Evolutionary conservation across 2,113 vertebrate species (phyloP), one percentile per base, ranked within the genome.

Genomic region (Drymodes brunneopygia): DNA sequence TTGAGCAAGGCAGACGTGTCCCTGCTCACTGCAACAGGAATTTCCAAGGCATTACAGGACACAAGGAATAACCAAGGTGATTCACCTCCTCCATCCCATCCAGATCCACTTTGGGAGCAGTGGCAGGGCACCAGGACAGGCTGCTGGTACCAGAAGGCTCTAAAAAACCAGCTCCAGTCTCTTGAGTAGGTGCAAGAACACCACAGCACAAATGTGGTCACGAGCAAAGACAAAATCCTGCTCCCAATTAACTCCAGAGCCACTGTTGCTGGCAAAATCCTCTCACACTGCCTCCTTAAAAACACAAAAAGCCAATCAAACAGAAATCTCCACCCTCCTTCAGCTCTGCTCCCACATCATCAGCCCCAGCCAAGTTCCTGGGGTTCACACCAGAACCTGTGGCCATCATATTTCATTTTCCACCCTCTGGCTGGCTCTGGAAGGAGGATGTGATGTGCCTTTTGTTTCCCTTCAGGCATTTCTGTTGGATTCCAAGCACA

Each of bases 231-330:
- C 56, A 40, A 70, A 90, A 38, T 28, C 79, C 93, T 90, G 94
- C 90, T 96, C 94, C 72, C 75, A 91, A 73, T 93, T 89, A 96
- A 88, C 81, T 71, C 27, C 92, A 83, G 90, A 96, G 93, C 92
- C 93, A 95, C 85, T 90, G 94, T 44, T 95, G 92, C 82, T 95
- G 96, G 90, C 90, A 93, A 54, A 90, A 31, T 16, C 50, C 64
- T 17, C 35, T 1, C 25, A 74, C 33, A 33, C 77, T 79, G 95
- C 35, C 91, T 94, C 42, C 66, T 62, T 58, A 45, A 13, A 75
- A 94, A 81, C 53, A 64, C 73, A 81, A 33, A 58, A 56, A 72
- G 24, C n/a, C 91, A 72, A 65, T 58, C 88, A 18, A 48, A 86
- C 92, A 86, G 38, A 35, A 73, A 92, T 62, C 95, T 54, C 94